Base-by-base conservation (phyloP, 2,797 vertebrate species). In the Malurus splendens region DNA sequence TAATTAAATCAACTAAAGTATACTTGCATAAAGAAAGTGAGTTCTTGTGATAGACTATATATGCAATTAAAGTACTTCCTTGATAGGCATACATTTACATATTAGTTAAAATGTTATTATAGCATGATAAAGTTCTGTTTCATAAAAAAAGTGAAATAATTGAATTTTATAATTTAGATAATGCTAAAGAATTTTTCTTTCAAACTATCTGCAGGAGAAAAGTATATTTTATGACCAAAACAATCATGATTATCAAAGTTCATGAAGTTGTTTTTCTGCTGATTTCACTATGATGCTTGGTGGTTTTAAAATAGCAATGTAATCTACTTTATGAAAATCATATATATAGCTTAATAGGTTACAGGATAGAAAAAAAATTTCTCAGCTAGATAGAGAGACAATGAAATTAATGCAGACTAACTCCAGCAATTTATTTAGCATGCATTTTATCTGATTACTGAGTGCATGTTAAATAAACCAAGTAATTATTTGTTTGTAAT, bases 1-100 rank as follows among this genome's bases (percentile, higher is more conserved):
- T 92, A 94, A 94, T 96, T 90, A 96, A 95, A 93, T 72, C 54
- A 94, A 61, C 87, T 93, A 72, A 91, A 90, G 86, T 89, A 61
- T 22, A 86, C 59, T 93, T 82, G 25, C 67, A 76, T 89, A 93
- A 90, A 84, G 68, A 94, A 78, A 85, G 62, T 87, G 83, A 90
- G 39, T 94, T 90, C 64, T 93, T 87, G 65, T 82, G 91, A 85
- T 93, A 84, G 91, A 48, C 89, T 50, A 51, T 78, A 86, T 82
- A 71, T 81, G 73, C 90, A 93, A 95, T 92, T 95, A 91, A 93
- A 94, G 28, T 86, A 48, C 59, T 72, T 94, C 77, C 70, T 94
- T 90, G 55, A 77, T 92, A 94, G 94, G 56, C 68, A 80, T 77
- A 66, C 81, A 91, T 85, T 91, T 93, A 89, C 92, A 90, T 86